Evolutionary conservation across 2,797 vertebrate species (phyloP).

Genomic region (Ambastaia sidthimunki): DNA sequence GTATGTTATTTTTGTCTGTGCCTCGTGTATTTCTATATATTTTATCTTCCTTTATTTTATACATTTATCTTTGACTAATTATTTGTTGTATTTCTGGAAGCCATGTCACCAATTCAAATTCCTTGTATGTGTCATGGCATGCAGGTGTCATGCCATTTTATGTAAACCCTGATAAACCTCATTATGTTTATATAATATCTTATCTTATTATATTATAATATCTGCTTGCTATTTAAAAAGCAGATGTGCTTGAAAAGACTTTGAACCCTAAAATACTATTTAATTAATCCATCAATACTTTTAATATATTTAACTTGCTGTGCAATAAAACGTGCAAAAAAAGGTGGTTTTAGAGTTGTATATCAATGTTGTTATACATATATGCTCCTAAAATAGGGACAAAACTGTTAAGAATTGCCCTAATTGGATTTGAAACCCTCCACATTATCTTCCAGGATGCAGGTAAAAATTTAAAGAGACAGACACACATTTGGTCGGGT

Average conservation of each 20-base stretch:
- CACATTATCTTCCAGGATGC: neutral
- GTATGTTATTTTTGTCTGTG: too few relatives aligned
- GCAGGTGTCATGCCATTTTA: too few relatives aligned
- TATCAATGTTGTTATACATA: slow-evolving; percentile 10
- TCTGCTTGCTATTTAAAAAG: neutral
- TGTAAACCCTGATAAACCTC: slow-evolving; percentile 4
- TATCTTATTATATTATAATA: too few relatives aligned
- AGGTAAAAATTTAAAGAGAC: neutral
- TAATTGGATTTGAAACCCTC: neutral
- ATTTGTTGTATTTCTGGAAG: too few relatives aligned
- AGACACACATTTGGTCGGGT: neutral
- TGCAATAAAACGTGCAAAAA: slow-evolving; percentile 26
- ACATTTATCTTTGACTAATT: too few relatives aligned
- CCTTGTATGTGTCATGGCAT: too few relatives aligned
- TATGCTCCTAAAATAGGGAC: slow-evolving; percentile 16
- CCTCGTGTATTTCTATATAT: too few relatives aligned
- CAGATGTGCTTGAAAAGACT: neutral
- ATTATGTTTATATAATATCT: too few relatives aligned
- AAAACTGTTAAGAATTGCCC: neutral
- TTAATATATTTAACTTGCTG: slow-evolving; percentile 18
- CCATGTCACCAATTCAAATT: too few relatives aligned
- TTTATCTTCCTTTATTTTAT: too few relatives aligned
- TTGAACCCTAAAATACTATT: neutral
- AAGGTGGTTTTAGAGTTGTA: neutral
- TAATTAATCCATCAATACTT: slow-evolving; percentile 35